A percentile compares a stretch with the other conserved stretches of the same genome.
Conservation (phyloP, 1,140 invertebrate genomes). For the Diabrotica undecimpunctata region DNA sequence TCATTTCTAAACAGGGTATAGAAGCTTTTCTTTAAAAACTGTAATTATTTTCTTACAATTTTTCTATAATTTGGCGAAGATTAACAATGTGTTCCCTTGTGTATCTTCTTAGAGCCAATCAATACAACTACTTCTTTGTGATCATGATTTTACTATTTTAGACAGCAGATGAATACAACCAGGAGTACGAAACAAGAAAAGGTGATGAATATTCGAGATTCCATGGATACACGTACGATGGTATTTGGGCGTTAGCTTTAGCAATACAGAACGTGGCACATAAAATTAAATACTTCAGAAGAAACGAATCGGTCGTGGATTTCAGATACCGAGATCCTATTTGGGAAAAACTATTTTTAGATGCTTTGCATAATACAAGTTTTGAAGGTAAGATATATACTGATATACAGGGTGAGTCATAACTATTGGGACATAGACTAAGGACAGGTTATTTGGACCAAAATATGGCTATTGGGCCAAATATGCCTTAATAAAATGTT, state of each 20-base stretch:
- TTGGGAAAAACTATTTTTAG: constrained; percentile 85
- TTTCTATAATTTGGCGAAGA: too few species aligned
- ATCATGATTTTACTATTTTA: constrained; percentile 47
- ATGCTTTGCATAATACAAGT: constrained; percentile 83
- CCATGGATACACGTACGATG: constrained; percentile 95
- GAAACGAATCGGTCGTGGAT: constrained; percentile 70
- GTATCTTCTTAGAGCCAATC: too few species aligned
- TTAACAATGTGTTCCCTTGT: too few species aligned
- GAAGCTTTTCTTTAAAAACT: too few species aligned
- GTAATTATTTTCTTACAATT: too few species aligned
- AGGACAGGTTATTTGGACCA: too few species aligned
- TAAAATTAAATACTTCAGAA: constrained; percentile 55
- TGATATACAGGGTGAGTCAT: too few species aligned
- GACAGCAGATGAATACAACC: constrained; percentile 84
- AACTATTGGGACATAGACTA: too few species aligned
- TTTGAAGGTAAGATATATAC: constrained; percentile 71
- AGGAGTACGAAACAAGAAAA: constrained; percentile 76
- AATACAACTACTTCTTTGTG: too few species aligned
- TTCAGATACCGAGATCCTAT: constrained; percentile 79
- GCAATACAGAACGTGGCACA: constrained; percentile 85
- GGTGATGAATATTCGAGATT: constrained; percentile 86
- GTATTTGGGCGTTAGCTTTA: constrained; percentile 91
- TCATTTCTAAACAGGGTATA: too few species aligned
- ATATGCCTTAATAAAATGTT: too few species aligned
- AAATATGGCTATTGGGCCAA: too few species aligned